Base-by-base conservation (phyloP, 1,140 invertebrate species). In the Macrobrachium rosenbergii region DNA sequence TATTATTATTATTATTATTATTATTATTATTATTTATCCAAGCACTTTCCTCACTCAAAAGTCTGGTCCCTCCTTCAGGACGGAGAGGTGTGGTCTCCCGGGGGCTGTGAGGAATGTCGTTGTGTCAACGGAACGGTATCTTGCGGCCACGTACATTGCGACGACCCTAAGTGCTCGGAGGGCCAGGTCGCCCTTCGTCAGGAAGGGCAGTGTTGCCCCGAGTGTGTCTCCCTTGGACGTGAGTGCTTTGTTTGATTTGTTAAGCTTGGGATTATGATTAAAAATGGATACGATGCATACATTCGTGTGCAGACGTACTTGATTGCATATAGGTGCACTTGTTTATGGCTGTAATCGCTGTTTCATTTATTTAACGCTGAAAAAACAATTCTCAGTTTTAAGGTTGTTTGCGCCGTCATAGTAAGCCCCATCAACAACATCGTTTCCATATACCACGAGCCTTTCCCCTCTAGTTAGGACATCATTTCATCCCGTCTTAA, bases 151-250 rank as follows among this genome's bases (percentile, higher is more conserved):
- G 52, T 58, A 17, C 78, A 67, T 19, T 87, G 85, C 59, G 28
- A 28, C 60, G 28, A 62, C 52, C 62, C 78, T 7, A 63, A 21
- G 5, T 87, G 85, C 37, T 28, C 78, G 7, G 69, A 81, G 77
- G 85, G 85, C 21, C 85, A 81, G 60, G 85, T 87, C 45, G 37
- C 67, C 12, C 58, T 81, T 8, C 85, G 81, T 67, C 69, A 80
- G 5, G 67, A 78, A 16, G 63, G 75, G 23, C 69, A 87, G 78
- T 87, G 85, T 21, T 87, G 85, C 64, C 85, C 85, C 5, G 77
- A 87, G 85, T 87, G 85, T 82, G 85, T 87, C 12, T 79, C 85
- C 16, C 19, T 82, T 11, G 85, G 85, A 14, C 67, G 85, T 87
- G 37, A 87, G 85, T 87, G 80, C 67, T 79, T 19, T 37, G 11